Evolutionary conservation across 2,797 vertebrate genomes (phyloP).

Genomic region (Echiichthys vipera): DNA sequence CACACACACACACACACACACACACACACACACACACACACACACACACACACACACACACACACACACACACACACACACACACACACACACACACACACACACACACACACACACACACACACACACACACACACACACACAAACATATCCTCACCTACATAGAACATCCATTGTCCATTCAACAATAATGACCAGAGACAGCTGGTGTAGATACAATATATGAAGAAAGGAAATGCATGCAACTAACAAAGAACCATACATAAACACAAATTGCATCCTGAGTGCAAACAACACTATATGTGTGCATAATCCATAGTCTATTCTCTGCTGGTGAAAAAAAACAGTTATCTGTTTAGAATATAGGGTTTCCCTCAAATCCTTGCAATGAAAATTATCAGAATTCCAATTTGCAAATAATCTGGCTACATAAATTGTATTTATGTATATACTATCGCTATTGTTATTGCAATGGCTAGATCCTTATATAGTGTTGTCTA

Average conservation of each 20-base stretch:
- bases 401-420: background rate
- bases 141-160: background rate
- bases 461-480: background rate
- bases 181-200: background rate
- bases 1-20: too few species aligned
- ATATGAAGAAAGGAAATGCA: background rate
- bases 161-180: conserved; percentile 2
- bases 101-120: too few species aligned
- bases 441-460: background rate
- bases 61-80: too few species aligned
- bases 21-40: too few species aligned
- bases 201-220: background rate
- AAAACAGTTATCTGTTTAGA: background rate
- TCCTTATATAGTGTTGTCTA: too few species aligned
- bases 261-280: background rate
- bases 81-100: too few species aligned
- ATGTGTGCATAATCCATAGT: background rate
- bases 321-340: background rate
- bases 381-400: too few species aligned
- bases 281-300: background rate
- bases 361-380: background rate
- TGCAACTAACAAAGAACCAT: background rate
- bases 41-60: background rate
- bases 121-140: background rate
- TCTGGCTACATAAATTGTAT: background rate